These are phyloP conservation scores for Hyperoodon ampullatus DNA, from an alignment of 2,113 vertebrate species.

Conservation along the genomic window DNA sequence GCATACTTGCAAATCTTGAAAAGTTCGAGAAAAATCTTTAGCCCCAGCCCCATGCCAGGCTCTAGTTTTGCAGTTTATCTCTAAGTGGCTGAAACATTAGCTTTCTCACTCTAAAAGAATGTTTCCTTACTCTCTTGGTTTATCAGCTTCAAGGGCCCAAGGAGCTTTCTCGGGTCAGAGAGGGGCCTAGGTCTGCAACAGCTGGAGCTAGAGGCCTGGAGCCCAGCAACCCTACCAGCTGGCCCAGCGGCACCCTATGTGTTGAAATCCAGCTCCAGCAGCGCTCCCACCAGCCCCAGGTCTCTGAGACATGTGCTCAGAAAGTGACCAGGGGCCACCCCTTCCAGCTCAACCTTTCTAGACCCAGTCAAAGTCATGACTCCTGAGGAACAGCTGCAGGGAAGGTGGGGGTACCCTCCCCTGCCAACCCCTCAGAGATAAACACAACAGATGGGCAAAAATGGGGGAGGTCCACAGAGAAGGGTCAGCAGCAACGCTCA, in stretches of 20 bases:
- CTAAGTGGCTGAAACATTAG: neutral
- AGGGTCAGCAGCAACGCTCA: neutral
- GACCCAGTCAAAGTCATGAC: slow-evolving; percentile 39
- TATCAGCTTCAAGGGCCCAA: neutral
- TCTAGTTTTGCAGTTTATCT: neutral
- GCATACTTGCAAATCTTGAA: slow-evolving; percentile 2
- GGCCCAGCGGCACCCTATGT: neutral
- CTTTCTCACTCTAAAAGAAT: neutral
- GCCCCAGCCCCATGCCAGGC: neutral
- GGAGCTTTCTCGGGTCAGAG: neutral
- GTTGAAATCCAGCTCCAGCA: neutral
- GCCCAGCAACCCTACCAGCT: neutral
- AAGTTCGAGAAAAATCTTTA: slow-evolving; percentile 42
- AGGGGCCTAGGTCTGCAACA: neutral
- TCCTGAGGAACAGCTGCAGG: neutral
- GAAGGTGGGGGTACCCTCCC: neutral
- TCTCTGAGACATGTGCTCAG: neutral
- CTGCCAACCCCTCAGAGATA: neutral
- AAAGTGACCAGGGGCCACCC: neutral
- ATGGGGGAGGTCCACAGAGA: neutral
- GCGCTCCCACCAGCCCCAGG: neutral
- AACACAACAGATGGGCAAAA: slow-evolving; percentile 10
- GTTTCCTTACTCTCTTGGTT: slow-evolving; percentile 30
- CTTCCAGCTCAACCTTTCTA: neutral
- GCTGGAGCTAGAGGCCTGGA: neutral